These are phyloP conservation scores for Betta splendens DNA, from an alignment of 2,797 vertebrate genomes.

Conservation along the genomic window DNA sequence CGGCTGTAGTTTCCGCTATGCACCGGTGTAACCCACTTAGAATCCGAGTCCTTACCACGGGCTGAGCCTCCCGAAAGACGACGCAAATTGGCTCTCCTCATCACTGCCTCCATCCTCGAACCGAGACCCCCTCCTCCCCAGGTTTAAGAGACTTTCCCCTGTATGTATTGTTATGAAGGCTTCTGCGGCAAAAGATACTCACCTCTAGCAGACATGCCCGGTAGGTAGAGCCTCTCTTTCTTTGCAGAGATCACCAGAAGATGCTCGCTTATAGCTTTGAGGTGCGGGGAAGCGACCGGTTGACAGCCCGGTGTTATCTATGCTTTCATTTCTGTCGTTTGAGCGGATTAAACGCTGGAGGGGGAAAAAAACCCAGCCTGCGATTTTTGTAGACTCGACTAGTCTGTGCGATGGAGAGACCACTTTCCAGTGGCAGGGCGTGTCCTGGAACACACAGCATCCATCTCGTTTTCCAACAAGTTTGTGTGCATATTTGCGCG, in stretches of 20 bases:
- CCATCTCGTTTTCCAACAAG: slow-evolving; percentile 66
- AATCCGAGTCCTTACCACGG: slow-evolving; percentile 52
- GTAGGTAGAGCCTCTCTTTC: slow-evolving; percentile 71
- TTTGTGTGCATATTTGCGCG: slow-evolving; percentile 54
- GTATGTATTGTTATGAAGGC: slow-evolving; percentile 58
- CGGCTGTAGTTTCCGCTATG: slow-evolving; percentile 51
- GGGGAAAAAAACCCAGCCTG: slow-evolving; percentile 23
- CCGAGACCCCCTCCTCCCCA: slow-evolving; percentile 10
- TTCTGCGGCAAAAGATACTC: slow-evolving; percentile 76
- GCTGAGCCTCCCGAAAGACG: slow-evolving; percentile 44
- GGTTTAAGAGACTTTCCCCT: slow-evolving; percentile 26
- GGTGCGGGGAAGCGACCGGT: slow-evolving; percentile 4
- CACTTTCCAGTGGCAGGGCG: slow-evolving; percentile 74
- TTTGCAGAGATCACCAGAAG: slow-evolving; percentile 45
- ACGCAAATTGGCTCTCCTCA: slow-evolving; percentile 46
- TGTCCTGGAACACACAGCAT: slow-evolving; percentile 79
- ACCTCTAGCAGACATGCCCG: slow-evolving; percentile 82
- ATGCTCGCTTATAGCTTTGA: slow-evolving; percentile 25
- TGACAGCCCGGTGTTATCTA: slow-evolving; percentile 24
- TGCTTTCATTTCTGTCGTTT: slow-evolving; percentile 47
- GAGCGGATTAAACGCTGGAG: slow-evolving; percentile 31
- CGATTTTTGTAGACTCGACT: slow-evolving; percentile 42
- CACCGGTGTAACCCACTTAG: slow-evolving; percentile 67
- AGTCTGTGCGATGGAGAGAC: slow-evolving; percentile 59
- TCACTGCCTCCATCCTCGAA: slow-evolving; percentile 23